A percentile compares a stretch with the other conserved stretches of the same genome.
These are phyloP conservation scores for Tetragonisca angustula DNA, from an alignment of 2,888 invertebrate genomes.

Conservation along the genomic window DNA sequence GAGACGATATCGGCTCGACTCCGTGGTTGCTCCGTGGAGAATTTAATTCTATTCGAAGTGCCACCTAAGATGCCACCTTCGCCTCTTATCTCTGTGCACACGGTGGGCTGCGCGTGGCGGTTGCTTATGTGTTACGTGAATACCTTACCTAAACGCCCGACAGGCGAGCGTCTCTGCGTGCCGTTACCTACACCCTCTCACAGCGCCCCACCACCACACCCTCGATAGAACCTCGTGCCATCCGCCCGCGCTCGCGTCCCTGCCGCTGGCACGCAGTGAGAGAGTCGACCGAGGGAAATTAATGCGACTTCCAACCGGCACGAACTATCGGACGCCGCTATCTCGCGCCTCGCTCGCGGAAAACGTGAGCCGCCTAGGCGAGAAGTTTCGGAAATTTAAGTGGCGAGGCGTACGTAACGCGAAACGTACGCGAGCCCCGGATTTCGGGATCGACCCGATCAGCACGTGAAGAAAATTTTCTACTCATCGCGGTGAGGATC, in stretches of 20 bases:
- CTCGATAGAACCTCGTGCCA: constrained; percentile 26
- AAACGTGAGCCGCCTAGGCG: constrained; percentile 81
- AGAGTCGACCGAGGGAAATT: constrained; percentile 76
- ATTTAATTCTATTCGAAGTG: constrained; percentile 77
- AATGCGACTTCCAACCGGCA: constrained; percentile 75
- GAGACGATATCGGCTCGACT: constrained; percentile 63
- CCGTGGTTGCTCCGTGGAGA: constrained; percentile 63
- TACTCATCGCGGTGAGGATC: background rate
- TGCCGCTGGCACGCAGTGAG: constrained; percentile 40
- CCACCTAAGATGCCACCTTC: constrained; percentile 80
- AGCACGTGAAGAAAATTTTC: background rate
- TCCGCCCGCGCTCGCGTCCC: constrained; percentile 3
- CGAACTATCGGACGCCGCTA: constrained; percentile 77
- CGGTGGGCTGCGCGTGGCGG: constrained; percentile 80
- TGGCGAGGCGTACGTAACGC: constrained; percentile 8
- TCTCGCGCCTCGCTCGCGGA: constrained; percentile 74
- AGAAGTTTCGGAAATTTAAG: constrained; percentile 78
- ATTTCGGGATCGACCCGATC: constrained; percentile 10
- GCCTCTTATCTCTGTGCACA: constrained; percentile 82
- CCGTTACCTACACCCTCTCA: constrained; percentile 36
- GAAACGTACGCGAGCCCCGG: constrained; percentile 42
- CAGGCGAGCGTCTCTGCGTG: constrained; percentile 68
- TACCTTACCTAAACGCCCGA: constrained; percentile 80
- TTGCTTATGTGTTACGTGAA: constrained; percentile 84
- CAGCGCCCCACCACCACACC: constrained; percentile 19